Percentiles rank a stretch among this genome's conserved stretches.
These are phyloP conservation scores for Mus pahari DNA, from an alignment of 2,113 vertebrate species.

Conservation along the genomic window DNA sequence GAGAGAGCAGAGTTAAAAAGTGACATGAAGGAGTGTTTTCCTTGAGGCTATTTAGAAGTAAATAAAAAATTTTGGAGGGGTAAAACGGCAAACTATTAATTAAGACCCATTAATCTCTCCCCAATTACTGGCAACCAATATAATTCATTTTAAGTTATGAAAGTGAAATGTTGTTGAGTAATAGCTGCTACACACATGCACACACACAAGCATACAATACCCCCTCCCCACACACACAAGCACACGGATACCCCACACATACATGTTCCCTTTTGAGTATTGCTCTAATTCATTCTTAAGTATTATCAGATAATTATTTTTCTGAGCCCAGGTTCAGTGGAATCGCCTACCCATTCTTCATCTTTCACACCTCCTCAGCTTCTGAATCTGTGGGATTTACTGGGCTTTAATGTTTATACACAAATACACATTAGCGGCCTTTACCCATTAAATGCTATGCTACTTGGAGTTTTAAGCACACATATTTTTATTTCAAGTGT, in stretches of 20 bases:
- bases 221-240: no score
- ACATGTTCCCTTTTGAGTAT: background rate
- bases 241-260: background rate
- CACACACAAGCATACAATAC: no score
- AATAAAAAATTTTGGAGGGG: background rate
- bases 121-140: background rate
- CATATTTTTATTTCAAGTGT: background rate
- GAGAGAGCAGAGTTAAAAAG: background rate
- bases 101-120: background rate
- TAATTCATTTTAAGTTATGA: conserved; percentile 56
- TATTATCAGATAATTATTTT: conserved; percentile 25
- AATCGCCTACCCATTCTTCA: background rate
- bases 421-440: background rate
- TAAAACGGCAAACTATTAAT: background rate
- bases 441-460: background rate
- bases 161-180: background rate
- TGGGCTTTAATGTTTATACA: conserved; percentile 31
- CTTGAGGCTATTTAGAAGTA: conserved; percentile 16
- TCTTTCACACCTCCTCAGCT: background rate
- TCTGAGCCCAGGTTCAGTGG: background rate
- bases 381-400: background rate
- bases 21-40: background rate
- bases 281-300: background rate
- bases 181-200: background rate
- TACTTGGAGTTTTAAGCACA: conserved; percentile 19